These are phyloP conservation scores for Athrips mouffetella DNA, from an alignment of 2,888 invertebrate genomes.

Conservation along the genomic window DNA sequence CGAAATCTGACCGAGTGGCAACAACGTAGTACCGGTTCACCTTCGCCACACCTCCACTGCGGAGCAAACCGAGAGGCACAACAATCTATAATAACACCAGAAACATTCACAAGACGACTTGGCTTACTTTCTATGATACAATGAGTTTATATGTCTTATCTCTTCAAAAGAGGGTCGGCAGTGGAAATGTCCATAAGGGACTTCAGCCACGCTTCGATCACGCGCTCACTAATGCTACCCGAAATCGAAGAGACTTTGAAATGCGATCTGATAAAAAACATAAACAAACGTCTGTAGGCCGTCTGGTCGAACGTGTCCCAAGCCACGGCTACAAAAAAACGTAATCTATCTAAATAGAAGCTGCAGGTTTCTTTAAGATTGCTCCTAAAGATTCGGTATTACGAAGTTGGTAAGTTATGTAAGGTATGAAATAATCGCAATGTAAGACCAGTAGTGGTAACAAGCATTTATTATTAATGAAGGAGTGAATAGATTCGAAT, in stretches of 20 bases:
- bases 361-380: not conserved
- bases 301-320: conserved; percentile 3
- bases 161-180: not conserved
- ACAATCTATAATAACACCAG: not conserved
- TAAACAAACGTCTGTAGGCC: conserved; percentile 29
- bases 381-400: not conserved
- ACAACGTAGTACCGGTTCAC: too few species aligned
- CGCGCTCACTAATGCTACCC: conserved; percentile 18
- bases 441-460: not conserved
- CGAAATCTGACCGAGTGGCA: not conserved
- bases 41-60: conserved; percentile 3
- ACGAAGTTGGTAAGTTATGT: conserved; percentile 12
- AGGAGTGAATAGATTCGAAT: too few species aligned
- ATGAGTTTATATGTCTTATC: not conserved
- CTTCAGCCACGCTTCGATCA: conserved; percentile 33
- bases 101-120: too few species aligned
- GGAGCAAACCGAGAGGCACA: not conserved
- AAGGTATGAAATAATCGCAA: conserved; percentile 2
- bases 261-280: conserved; percentile 36
- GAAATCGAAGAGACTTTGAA: conserved; percentile 37
- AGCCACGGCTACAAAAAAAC: not conserved
- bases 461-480: not conserved
- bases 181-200: not conserved
- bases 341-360: not conserved
- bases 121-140: not conserved